Base-by-base conservation (phyloP, 2,113 vertebrate species). In the Sinosuthora webbiana region DNA sequence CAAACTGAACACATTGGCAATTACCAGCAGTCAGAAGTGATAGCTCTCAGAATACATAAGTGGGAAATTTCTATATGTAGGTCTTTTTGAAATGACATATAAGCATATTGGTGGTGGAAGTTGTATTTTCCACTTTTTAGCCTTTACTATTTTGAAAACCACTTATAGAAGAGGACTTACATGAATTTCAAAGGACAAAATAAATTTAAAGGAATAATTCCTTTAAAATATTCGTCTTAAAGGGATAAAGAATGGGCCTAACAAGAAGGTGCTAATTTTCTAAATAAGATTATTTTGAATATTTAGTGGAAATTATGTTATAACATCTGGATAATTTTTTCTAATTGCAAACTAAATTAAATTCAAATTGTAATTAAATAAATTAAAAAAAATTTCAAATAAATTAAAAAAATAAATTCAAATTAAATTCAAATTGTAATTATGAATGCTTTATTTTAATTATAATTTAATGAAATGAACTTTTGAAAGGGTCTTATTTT, bases 1-100 rank as follows among this genome's bases (percentile, higher is more conserved):
- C 78, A 90, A 87, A 86, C 11, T 5, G 78, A 93, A 50, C 71
- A 37, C 41, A n/a, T 49, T 90, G 87, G 93, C 82, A 88, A 69
- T 87, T 95, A 87, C 71, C 45, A 59, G 70, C 87, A 89, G 67
- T 47, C 67, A 85, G 74, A 87, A 94, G 65, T 85, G 93, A 93
- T 42, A 65, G 45, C 63, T 89, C 74, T 94, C 78, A 85, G 83
- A 78, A 89, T 83, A 73, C 35, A 7, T 57, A 90, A 74, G 45
- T 65, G 42, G 45, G 39, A 84, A 83, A 77, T 84, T 91, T 50
- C 81, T 65, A 42, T 93, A 55, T 69, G 63, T 64, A 56, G 24
- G 57, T 64, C 87, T 84, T 89, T 65, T 63, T 57, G 45, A 78
- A 96, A 73, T 2, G 1, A 11, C 24, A 14, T 42, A 4, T 5